phyloP scores from a whole-genome alignment of 2,113 vertebrate species.

The Toxostoma redivivum region DNA sequence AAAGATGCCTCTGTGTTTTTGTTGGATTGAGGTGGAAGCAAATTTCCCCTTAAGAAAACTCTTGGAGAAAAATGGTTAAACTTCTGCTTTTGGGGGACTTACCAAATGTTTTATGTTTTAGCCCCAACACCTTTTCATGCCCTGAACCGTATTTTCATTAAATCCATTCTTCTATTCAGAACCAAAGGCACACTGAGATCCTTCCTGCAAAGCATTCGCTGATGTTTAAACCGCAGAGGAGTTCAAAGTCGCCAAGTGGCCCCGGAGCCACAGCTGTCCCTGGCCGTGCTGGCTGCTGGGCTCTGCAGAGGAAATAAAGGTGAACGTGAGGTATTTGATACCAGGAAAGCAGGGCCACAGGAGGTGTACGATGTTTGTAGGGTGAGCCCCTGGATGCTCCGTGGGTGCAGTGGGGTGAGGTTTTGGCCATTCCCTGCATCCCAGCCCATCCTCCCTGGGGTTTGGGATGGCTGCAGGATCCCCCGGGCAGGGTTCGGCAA shows the following conservation, averaged over 20 bases:
- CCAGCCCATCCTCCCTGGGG: not conserved
- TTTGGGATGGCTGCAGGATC: not conserved
- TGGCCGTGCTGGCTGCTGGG: not conserved
- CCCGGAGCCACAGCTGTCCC: not conserved
- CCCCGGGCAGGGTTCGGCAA: not conserved
- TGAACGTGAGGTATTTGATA: not conserved
- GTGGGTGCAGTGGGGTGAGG: not conserved
- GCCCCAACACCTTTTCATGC: not conserved
- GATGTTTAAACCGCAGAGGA: not conserved
- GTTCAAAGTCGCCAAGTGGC: not conserved
- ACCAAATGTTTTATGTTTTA: not conserved
- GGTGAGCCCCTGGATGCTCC: no score
- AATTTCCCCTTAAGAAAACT: not conserved
- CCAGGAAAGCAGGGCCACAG: not conserved
- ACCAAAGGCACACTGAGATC: not conserved
- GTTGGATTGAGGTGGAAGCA: not conserved
- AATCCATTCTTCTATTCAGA: not conserved
- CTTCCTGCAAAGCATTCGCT: not conserved
- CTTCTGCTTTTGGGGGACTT: not conserved
- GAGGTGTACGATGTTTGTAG: accelerated
- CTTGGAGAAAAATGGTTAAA: not conserved
- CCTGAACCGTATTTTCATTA: not conserved
- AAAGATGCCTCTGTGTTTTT: not conserved
- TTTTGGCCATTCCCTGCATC: not conserved
- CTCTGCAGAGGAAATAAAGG: not conserved